Base-by-base conservation (phyloP, 2,113 vertebrate species). In the Leptocoma aspasia region DNA sequence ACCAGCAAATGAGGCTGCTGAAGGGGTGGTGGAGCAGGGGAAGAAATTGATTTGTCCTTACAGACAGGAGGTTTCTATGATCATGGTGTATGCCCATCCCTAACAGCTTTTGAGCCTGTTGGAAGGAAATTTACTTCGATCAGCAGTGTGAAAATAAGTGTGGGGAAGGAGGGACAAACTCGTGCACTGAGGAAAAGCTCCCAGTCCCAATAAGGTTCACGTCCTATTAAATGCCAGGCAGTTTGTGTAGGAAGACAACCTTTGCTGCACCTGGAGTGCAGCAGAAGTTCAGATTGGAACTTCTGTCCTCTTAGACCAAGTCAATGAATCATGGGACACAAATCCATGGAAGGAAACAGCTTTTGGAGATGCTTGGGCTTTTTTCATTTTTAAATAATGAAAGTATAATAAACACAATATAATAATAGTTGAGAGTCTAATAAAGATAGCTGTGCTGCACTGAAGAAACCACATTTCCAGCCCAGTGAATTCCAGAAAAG, bases 291-390 rank as follows among this genome's bases (percentile, higher is more conserved):
- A n/a, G n/a, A n/a, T n/a, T 82, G 75, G 56, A 71, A 71, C 5
- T 86, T 79, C 35, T 68, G 52, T 22, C 24, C 11, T 75, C 42
- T 35, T 47, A 68, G 53, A 47, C 24, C 22, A 91, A 60, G 64
- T 52, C 0, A 0, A 3, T 52, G 37, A 83, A 84, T 24, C 13
- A 19, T 1, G 4, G 53, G 57, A 49, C 6, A 56, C 7, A 60
- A 83, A 50, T 69, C 37, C 31, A 16, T 59, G 61, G 31, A 11
- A n/a, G 71, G 81, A 90, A 47, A 1, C 23, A 71, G 28, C 37
- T 78, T 54, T 70, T 76, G 44, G 22, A 66, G 30, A 47, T 83
- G 44, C 44, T n/a, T 89, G 54, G 17, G 10, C 5, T 64, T 71
- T 73, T 70, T 54, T 45, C 11, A 8, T 57, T 71, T 52, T 27